phyloP scores from a whole-genome alignment of 2,888 invertebrate species.

The Zaprionus obscuricornis region DNA sequence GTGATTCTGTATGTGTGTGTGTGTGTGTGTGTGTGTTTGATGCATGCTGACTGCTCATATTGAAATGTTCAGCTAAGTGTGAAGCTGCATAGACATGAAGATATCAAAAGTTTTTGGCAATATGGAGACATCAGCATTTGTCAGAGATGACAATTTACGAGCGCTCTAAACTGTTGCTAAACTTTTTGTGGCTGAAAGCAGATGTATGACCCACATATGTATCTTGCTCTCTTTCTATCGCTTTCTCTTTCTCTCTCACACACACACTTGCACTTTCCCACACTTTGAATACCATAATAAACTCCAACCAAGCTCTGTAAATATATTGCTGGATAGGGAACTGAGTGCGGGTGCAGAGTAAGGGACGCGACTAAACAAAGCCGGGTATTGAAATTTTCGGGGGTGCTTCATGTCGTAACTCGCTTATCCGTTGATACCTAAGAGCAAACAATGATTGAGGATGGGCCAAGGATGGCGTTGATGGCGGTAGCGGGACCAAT shows the following conservation, averaged over 20 bases:
- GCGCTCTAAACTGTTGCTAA: constrained; percentile 25
- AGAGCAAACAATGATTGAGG: constrained; percentile 23
- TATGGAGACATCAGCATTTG: constrained; percentile 41
- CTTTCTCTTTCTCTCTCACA: too few species aligned
- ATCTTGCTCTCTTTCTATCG: too few species aligned
- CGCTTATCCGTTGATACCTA: constrained; percentile 43
- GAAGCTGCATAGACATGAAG: constrained; percentile 36
- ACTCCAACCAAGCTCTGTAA: constrained; percentile 1
- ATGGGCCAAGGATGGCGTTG: background rate
- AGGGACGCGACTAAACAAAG: too few species aligned
- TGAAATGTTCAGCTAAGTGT: constrained; percentile 29
- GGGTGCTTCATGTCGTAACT: constrained; percentile 21
- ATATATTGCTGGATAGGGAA: too few species aligned
- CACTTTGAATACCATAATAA: constrained; percentile 28
- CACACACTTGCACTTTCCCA: too few species aligned
- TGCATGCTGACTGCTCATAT: constrained; percentile 13
- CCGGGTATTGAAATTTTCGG: constrained; percentile 44
- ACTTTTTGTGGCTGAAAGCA: constrained; percentile 31
- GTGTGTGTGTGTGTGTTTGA: too few species aligned
- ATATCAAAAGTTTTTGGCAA: constrained; percentile 33
- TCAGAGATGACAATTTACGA: constrained; percentile 35
- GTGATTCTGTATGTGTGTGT: background rate
- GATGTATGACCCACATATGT: constrained; percentile 22
- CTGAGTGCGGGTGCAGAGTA: too few species aligned
- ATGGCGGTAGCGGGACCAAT: constrained; percentile 23